phyloP scores from a whole-genome alignment of 2,888 invertebrate genomes.

The Alloplasta piceator region DNA sequence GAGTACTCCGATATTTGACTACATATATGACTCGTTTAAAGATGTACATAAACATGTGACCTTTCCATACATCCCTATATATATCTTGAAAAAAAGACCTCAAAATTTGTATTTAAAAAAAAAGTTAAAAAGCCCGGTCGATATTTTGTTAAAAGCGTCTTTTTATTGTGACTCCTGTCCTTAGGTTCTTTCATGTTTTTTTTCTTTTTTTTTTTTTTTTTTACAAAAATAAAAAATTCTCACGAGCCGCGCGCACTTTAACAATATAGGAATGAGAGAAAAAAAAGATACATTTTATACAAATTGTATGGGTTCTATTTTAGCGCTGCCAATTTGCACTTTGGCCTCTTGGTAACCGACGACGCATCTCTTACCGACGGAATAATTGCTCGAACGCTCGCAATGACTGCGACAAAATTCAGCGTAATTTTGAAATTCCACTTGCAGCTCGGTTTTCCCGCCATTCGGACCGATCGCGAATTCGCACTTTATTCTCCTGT shows the following conservation, averaged over 20 bases:
- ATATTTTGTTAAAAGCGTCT: background rate
- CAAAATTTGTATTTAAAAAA: slow-evolving; percentile 17
- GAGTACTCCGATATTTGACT: background rate
- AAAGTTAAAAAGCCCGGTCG: background rate
- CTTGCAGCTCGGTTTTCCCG: slow-evolving; percentile 88
- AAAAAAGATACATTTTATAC: slow-evolving; percentile 27
- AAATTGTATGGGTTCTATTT: slow-evolving; percentile 64
- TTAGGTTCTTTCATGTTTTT: too few species aligned
- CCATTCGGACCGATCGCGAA: slow-evolving; percentile 91
- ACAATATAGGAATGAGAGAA: background rate
- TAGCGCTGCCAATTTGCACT: slow-evolving; percentile 65
- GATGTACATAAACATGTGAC: slow-evolving; percentile 35
- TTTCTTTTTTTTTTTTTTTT: too few species aligned
- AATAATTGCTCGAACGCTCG: slow-evolving; percentile 53
- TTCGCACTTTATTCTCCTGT: slow-evolving; percentile 85
- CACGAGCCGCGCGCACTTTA: too few species aligned
- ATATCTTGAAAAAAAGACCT: slow-evolving; percentile 26
- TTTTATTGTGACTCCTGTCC: background rate
- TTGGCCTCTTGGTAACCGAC: slow-evolving; percentile 66
- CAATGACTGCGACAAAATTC: slow-evolving; percentile 84
- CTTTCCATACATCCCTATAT: background rate
- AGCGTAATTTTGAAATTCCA: slow-evolving; percentile 87
- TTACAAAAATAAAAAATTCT: background rate
- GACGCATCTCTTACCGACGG: slow-evolving; percentile 73
- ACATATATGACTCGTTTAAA: background rate